Evolutionary conservation across 2,113 vertebrate species (phyloP), one percentile per base, ranked within the genome.

Genomic region (Corythornis vintsioides): DNA sequence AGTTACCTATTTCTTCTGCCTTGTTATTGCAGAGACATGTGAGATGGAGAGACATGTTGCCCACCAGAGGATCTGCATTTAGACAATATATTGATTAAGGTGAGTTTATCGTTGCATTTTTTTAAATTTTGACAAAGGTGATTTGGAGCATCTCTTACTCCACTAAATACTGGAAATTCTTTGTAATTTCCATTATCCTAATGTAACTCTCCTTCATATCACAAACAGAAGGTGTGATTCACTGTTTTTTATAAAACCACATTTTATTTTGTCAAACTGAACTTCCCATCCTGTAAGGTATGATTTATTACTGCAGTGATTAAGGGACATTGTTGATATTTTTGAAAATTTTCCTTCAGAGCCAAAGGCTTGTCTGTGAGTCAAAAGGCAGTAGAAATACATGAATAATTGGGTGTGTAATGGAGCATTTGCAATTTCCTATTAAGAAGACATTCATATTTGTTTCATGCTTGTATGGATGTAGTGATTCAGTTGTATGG

Each of bases 261-360:
- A 29, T 71, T 61, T 92, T 89, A 73, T 66, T 76, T 66, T 69
- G 38, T 83, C 42, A 83, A 47, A 31, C 43, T 3, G 6, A 75
- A 19, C 60, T 82, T 86, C 28, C 53, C 7, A 0, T 69, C 10
- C 55, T 74, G 7, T 7, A 45, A 80, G 42, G 26, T 31, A 8
- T 88, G 81, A 91, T 85, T 95, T 92, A 91, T 95, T 77, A 43
- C 69, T 64, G 40, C 64, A 21, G 72, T 67, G 90, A 92, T 93
- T 90, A 94, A 88, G 40, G n/a, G 64, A 69, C 73, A 21, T 24
- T 53, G n/a, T 72, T 79, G 89, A 48, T 95, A 56, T 81, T 90
- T 90, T 81, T 75, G 82, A 55, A 89, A 43, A 74, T 79, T 61
- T 89, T 65, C 61, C 93, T 84, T 84, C 13, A 1, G 48, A 82